Base-by-base conservation (phyloP, 2,113 vertebrate genomes). In the Calyptomena viridis region DNA sequence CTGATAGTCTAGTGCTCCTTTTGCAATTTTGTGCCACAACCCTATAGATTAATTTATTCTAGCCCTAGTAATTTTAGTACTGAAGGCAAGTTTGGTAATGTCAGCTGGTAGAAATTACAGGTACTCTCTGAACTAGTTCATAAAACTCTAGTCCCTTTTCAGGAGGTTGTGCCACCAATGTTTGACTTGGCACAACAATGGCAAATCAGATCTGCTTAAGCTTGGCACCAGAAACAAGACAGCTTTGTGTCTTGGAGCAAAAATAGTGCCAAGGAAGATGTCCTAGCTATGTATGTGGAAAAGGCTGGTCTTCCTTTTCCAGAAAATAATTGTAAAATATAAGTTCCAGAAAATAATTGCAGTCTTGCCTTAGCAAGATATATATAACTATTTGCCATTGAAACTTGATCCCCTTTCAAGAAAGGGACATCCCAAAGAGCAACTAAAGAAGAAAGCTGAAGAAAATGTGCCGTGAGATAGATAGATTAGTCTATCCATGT, bases 131-230 rank as follows among this genome's bases (percentile, higher is more conserved):
- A 92, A 75, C 39, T 63, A 82, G 14, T 22, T 90, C 18, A 13
- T n/a, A 75, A 87, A 85, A 42, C 39, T 56, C 21, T 56, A 15
- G 15, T 89, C 21, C 22, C 2, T 71, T 90, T 87, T 46, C 39
- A 85, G 56, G 44, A 75, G 35, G 6, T n/a, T 74, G 27, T 88
- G 30, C 47, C 27, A 58, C 15, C 15, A 42, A 6, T 0, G 0
- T 62, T 91, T 28, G 27, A 8, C 28, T 69, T 82, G 44, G 52
- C 52, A 47, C 6, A 78, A 71, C 58, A 59, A 31, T 63, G 15
- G 39, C 15, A 79, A 90, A 50, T 71, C 55, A 50, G 47, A 73
- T 28, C 25, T 77, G 22, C 33, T 50, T 72, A n/a, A 87, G 12
- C n/a, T 35, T 82, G 71, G 56, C 2, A 1, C 25, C 53, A 73